Evolutionary conservation across 2,888 invertebrate genomes (phyloP).

Genomic region (Ornithoptera priamus): DNA sequence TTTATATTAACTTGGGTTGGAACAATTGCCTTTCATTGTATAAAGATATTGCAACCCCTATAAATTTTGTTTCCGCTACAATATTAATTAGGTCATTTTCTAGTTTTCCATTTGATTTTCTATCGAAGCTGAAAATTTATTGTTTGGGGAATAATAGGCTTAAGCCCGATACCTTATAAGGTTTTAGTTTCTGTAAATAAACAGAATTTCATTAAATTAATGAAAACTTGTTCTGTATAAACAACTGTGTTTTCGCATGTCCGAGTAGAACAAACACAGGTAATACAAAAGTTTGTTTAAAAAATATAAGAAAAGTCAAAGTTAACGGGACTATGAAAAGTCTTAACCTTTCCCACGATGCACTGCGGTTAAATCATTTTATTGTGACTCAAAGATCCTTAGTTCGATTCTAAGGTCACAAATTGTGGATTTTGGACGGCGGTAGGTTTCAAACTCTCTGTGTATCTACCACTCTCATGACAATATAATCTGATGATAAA

Average conservation of each 20-base stretch:
- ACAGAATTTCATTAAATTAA: neutral
- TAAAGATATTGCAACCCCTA: conserved; percentile 3
- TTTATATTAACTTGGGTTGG: neutral
- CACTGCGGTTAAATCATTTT: no score
- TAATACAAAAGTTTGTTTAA: no score
- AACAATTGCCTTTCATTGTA: conserved; percentile 13
- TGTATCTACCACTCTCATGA: no score
- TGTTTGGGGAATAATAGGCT: conserved; percentile 9
- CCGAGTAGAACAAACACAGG: no score
- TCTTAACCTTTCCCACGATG: no score
- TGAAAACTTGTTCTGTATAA: neutral
- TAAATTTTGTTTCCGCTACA: conserved; percentile 10
- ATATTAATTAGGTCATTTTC: conserved; percentile 17
- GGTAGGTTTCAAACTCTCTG: no score
- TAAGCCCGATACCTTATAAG: neutral
- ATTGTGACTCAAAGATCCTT: no score
- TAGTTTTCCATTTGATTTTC: conserved; percentile 17
- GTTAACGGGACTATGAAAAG: no score
- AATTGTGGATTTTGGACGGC: no score
- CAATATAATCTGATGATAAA: no score
- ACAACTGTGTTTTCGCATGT: neutral
- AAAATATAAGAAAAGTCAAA: no score
- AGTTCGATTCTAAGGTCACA: no score
- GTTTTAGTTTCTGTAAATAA: neutral
- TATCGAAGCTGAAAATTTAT: conserved; percentile 5